phyloP scores from a whole-genome alignment of 2,888 invertebrate species.

The Erebia ligea region DNA sequence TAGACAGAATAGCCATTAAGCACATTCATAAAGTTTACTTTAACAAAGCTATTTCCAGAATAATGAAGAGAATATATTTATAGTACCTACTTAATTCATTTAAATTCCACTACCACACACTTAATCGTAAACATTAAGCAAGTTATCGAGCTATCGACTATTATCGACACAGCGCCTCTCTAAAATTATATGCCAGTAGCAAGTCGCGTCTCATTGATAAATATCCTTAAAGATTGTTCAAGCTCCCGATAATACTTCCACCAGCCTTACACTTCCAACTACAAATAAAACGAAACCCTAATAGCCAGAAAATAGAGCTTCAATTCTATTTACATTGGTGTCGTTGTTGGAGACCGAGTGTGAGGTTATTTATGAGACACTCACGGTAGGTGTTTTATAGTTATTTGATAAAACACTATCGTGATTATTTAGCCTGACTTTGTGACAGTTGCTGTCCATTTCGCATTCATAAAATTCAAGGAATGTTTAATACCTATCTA shows the following conservation, averaged over 20 bases:
- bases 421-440: slow-evolving; percentile 77
- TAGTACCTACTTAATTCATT: slow-evolving; percentile 10
- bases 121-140: slow-evolving; percentile 22
- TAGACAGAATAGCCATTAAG: background rate
- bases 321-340: slow-evolving; percentile 38
- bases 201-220: slow-evolving; percentile 81
- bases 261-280: slow-evolving; percentile 60
- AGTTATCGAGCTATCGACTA: slow-evolving; percentile 27
- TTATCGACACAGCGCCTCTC: slow-evolving; percentile 41
- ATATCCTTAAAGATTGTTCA: slow-evolving; percentile 81
- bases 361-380: slow-evolving; percentile 75
- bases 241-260: slow-evolving; percentile 77
- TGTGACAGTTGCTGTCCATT: slow-evolving; percentile 71
- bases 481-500: slow-evolving; percentile 19
- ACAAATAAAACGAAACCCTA: slow-evolving; percentile 50
- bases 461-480: slow-evolving; percentile 66
- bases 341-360: slow-evolving; percentile 52
- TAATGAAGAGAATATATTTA: slow-evolving; percentile 14
- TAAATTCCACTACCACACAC: slow-evolving; percentile 16
- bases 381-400: slow-evolving; percentile 77
- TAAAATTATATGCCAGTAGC: slow-evolving; percentile 79
- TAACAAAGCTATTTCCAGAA: background rate
- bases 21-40: background rate
- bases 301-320: slow-evolving; percentile 41
- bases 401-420: slow-evolving; percentile 81